These are phyloP conservation scores for Ranitomeya variabilis DNA, from an alignment of 2,113 vertebrate species.

Conservation along the genomic window DNA sequence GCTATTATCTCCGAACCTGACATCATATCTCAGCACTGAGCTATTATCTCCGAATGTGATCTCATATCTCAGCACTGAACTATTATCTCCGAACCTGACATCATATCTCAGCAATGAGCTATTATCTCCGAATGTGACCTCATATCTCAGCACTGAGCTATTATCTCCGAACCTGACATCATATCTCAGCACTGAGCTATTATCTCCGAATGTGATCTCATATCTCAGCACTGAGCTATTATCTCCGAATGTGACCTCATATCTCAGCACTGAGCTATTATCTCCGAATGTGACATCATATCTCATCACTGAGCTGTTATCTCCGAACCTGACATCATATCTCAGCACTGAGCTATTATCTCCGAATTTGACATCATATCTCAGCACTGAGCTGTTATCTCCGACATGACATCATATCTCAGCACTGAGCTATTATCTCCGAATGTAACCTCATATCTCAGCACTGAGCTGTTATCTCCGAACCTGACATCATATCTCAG, in stretches of 20 bases:
- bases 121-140: background rate
- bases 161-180: background rate
- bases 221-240: background rate
- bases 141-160: background rate
- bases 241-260: background rate
- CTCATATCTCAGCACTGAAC: background rate
- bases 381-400: background rate
- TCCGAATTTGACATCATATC: background rate
- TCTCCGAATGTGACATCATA: background rate
- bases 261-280: background rate
- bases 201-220: background rate
- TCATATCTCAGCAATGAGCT: background rate
- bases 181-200: background rate
- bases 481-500: background rate
- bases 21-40: background rate
- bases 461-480: background rate
- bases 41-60: background rate
- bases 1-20: background rate
- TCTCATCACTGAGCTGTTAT: background rate
- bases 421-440: background rate
- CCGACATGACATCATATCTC: too few species aligned
- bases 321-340: background rate
- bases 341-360: background rate
- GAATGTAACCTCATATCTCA: background rate
- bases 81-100: background rate